Evolutionary conservation across 2,797 vertebrate genomes (phyloP).

Genomic region (Chiloscyllium punctatum): DNA sequence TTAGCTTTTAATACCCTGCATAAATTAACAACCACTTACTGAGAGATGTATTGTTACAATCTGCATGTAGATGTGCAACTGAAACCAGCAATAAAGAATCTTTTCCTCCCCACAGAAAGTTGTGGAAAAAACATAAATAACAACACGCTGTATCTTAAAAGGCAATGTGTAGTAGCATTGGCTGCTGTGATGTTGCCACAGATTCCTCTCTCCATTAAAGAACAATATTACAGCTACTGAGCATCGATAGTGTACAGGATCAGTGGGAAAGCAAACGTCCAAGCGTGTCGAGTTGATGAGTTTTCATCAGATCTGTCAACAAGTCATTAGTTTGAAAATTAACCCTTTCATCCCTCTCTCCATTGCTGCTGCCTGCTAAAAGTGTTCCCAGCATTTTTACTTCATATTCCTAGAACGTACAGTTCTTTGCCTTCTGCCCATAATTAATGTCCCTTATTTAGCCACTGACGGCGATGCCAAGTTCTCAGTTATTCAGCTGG

Average conservation of each 20-base stretch:
- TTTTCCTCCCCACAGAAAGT: background rate
- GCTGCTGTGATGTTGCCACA: background rate
- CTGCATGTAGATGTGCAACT: background rate
- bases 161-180: background rate
- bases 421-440: background rate
- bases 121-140: background rate
- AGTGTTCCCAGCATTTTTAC: background rate
- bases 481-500: background rate
- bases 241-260: background rate
- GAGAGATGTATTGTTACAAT: background rate
- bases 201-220: background rate
- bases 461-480: background rate
- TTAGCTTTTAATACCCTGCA: background rate
- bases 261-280: background rate
- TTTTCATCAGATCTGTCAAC: background rate
- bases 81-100: background rate
- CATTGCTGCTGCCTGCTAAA: background rate
- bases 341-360: background rate
- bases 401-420: background rate
- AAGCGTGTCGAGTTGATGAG: background rate
- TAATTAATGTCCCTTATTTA: background rate
- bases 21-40: conserved; percentile 2
- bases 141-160: background rate
- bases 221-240: background rate
- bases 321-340: background rate